Evolutionary conservation across 2,888 invertebrate species (phyloP).

Genomic region (Teleiodes luculella): DNA sequence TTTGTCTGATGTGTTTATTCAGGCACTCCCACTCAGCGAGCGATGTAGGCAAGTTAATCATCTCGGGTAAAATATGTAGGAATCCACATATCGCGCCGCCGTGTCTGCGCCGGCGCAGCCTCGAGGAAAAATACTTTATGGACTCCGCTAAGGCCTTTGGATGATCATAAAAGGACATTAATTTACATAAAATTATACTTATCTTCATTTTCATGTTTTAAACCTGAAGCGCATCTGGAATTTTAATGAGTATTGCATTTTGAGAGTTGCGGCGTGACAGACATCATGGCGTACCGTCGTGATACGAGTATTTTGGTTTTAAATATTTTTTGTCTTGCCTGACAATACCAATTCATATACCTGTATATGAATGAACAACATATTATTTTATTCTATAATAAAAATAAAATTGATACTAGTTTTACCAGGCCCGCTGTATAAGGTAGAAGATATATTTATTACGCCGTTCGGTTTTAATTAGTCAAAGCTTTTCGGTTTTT

Average conservation of each 20-base stretch:
- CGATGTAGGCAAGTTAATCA: slow-evolving; percentile 8
- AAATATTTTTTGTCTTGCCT: background rate
- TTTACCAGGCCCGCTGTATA: no score
- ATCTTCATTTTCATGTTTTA: slow-evolving; percentile 6
- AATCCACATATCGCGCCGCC: slow-evolving; percentile 21
- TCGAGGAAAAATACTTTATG: slow-evolving; percentile 23
- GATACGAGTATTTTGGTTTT: no score
- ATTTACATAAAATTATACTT: slow-evolving; percentile 14
- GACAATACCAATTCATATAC: no score
- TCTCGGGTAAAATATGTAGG: slow-evolving; percentile 18
- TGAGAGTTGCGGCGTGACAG: background rate
- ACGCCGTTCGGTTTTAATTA: no score
- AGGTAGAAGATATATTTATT: no score
- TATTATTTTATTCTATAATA: no score
- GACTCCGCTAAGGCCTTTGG: slow-evolving; percentile 1
- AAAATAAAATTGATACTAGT: no score
- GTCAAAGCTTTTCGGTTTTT: no score
- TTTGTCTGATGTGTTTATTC: slow-evolving; percentile 2
- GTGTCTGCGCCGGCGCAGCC: slow-evolving; percentile 20
- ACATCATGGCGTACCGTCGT: background rate
- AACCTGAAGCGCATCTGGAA: background rate
- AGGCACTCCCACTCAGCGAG: slow-evolving; percentile 5
- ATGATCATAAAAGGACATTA: slow-evolving; percentile 16
- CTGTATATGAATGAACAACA: no score
- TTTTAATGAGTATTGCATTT: slow-evolving; percentile 3